Percentiles rank a stretch among this genome's conserved stretches.
These are phyloP conservation scores for Amphimedon queenslandica DNA, from an alignment of 37 sponge, comb jelly and placozoan genomes.

Conservation along the genomic window DNA sequence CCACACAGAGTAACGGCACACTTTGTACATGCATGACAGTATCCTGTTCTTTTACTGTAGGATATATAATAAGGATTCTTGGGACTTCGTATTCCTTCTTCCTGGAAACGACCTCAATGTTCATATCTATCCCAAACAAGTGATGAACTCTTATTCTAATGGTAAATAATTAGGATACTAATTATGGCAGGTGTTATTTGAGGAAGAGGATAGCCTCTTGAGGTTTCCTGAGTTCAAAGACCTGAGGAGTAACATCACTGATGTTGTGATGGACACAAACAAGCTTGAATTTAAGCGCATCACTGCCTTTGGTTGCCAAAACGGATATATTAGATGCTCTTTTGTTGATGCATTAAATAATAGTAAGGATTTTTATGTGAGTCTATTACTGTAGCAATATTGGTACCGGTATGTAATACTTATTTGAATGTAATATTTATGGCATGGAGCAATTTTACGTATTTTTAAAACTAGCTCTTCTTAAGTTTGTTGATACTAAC, in stretches of 20 bases:
- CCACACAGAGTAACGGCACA: neutral
- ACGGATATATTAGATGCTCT: conserved; percentile 29
- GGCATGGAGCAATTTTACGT: too few relatives aligned
- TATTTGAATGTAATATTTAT: neutral
- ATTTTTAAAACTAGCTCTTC: too few relatives aligned
- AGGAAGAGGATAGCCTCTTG: too few relatives aligned
- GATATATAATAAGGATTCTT: conserved; percentile 29
- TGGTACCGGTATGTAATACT: neutral
- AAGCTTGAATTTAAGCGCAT: conserved; percentile 19
- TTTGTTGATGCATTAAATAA: conserved; percentile 27
- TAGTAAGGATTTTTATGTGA: neutral
- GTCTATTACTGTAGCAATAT: neutral
- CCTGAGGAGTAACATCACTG: conserved; percentile 52
- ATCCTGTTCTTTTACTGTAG: conserved; percentile 13
- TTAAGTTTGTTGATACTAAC: conserved; percentile 9
- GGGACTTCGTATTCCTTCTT: conserved; percentile 72
- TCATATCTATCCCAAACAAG: conserved; percentile 57
- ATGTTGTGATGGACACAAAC: conserved; percentile 47
- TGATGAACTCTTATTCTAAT: too few relatives aligned
- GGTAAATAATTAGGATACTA: too few relatives aligned
- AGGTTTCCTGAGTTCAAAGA: conserved; percentile 65
- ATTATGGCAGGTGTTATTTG: conserved; percentile 46
- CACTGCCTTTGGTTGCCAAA: conserved; percentile 64
- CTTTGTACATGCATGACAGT: neutral
- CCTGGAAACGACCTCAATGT: conserved; percentile 69